These are phyloP conservation scores for Coleophora flavipennella DNA, from an alignment of 2,888 invertebrate genomes.

Conservation along the genomic window DNA sequence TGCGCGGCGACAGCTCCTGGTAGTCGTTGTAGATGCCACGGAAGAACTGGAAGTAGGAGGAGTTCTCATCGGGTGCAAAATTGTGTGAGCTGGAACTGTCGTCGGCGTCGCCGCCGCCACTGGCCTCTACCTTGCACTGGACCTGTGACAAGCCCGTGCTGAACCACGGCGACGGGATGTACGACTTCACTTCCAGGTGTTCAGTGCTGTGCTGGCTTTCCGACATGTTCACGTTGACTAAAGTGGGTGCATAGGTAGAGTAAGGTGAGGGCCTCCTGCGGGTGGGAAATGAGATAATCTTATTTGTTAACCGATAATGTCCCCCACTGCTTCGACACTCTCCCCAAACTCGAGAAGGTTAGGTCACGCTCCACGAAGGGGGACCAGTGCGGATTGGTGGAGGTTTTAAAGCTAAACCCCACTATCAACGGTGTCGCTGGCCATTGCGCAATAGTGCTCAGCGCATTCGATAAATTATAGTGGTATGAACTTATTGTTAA, in stretches of 20 bases:
- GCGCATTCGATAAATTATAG: too few relatives aligned
- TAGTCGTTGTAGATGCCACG: slow-evolving; percentile 53
- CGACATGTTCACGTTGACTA: slow-evolving; percentile 26
- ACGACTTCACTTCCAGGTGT: slow-evolving; percentile 20
- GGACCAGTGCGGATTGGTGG: too few relatives aligned
- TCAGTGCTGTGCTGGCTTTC: slow-evolving; percentile 7
- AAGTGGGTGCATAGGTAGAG: slow-evolving; percentile 28
- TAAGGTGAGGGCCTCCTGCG: slow-evolving; percentile 35
- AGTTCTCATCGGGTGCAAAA: slow-evolving; percentile 47
- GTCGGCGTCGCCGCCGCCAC: slow-evolving; percentile 17
- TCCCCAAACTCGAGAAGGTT: too few relatives aligned
- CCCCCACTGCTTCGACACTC: too few relatives aligned
- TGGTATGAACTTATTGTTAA: too few relatives aligned
- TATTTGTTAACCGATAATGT: too few relatives aligned
- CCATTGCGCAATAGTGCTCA: too few relatives aligned
- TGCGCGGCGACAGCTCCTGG: slow-evolving; percentile 35
- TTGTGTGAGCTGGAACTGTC: slow-evolving; percentile 31
- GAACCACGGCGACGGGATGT: slow-evolving; percentile 23
- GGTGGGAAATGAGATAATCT: background rate
- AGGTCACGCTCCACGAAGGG: too few relatives aligned
- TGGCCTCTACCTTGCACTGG: slow-evolving; percentile 20
- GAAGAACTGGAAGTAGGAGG: slow-evolving; percentile 59
- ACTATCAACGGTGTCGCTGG: too few relatives aligned
- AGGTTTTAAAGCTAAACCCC: too few relatives aligned
- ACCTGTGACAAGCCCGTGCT: slow-evolving; percentile 17